Base-by-base conservation (phyloP, 2,888 invertebrate species). In the Abscondita cerata region DNA sequence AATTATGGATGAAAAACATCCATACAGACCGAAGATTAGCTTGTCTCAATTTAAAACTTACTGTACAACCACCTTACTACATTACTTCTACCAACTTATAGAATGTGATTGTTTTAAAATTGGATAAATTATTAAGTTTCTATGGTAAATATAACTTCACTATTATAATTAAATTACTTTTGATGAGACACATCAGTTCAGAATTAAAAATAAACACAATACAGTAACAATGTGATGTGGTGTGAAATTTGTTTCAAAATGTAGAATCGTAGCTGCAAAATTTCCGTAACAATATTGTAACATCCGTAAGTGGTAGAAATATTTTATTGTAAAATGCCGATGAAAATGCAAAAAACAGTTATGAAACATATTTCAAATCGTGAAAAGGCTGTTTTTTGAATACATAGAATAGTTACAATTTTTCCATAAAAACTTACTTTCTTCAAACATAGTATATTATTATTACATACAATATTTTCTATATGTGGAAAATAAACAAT, bases 51-150 rank as follows among this genome's bases (percentile, higher is more conserved):
- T 71, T 73, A 73, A 75, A 76, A 75, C 74, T 78, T 68, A 70
- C 76, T 80, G 80, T 80, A 80, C 80, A 80, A 77, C 77, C 80
- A 79, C 79, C 79, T 73, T 65, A 71, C 79, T 79, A 80, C 78
- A 76, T 76, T 78, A 78, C 77, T 77, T 72, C 78, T 76, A 79
- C 72, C 74, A 73, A 64, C 13, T n/a, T 64, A 64, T 52, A 64
- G 62, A 62, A 62, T 52, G 62, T 62, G 62, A 63, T 55, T n/a
- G n/a, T n/a, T 52, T 63, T 44, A 16, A 19, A 59, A 59, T 52
- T 20, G 48, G n/a, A 59, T 59, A 57, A 57, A 55, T 48, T 50
- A 57, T 9, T 20, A 57, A 52, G 18, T 33, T n/a, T 52, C 33
- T 33, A 50, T 36, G 6, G 33, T 33, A 50, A 50, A 59, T 40